Evolutionary conservation across 2,888 invertebrate species (phyloP), one percentile per base, ranked within the genome.

Genomic region (Panopea generosa): DNA sequence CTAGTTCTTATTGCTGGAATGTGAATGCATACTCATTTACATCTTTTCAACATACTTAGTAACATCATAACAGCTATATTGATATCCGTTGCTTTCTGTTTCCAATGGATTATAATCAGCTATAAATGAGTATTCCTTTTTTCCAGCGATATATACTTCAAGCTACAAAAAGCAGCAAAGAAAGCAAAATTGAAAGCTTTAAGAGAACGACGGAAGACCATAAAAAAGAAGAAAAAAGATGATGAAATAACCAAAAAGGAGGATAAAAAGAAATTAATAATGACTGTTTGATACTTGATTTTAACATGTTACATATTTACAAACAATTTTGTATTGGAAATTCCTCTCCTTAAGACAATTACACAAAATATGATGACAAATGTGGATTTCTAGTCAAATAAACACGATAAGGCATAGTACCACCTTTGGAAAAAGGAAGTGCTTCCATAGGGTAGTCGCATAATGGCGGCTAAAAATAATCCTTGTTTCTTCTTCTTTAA

Each of bases 121-220:
- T 7, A 20, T 47, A 16, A 18, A 7, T 33, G 4, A 7, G 33
- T 33, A 7, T 11, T 50, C 27, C 2, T 43, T 7, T 33, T 53
- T 77, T 77, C 40, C 69, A 80, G 80, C 67, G 80, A 80, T 24
- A 77, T 80, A 33, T 80, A 80, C 55, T 80, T 66, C 53, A 80
- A 80, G 47, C 50, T 80, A 27, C 72, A 73, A 60, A 80, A 77
- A 53, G 72, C 72, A n/a, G 61, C 80, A 16, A 80, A 66, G 49
- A 65, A 69, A 49, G 60, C 68, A 4, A 73, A 70, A 53, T 9
- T 73, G 11, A 62, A 70, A 24, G 62, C 60, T 4, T 16, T 60
- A 16, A 61, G 68, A 52, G 80, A 80, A 49, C 43, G 76, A 67
- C 50, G 70, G 29, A 80, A 71, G 60, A 73, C 76, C 9, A 60